Conservation (phyloP, 1,140 invertebrate species). For the Bombus cullumanus region DNA sequence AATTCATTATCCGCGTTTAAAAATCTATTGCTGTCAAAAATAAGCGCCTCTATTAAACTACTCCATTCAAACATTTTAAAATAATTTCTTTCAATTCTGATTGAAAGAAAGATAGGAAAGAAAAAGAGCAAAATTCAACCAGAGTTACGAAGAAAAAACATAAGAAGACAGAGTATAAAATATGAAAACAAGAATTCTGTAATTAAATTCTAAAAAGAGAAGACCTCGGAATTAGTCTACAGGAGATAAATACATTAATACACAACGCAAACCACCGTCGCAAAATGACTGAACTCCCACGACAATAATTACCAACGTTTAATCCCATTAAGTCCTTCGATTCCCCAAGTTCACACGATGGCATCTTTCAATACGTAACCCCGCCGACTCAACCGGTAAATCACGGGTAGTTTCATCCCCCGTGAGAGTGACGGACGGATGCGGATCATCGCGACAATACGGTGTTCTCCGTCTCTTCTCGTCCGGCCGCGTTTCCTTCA, state of each 20-base stretch:
- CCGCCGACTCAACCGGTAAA: neutral
- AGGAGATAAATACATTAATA: neutral
- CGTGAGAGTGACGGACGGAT: neutral
- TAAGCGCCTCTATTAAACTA: too few relatives aligned
- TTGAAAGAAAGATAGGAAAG: neutral
- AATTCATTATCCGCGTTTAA: neutral
- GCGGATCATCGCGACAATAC: slow-evolving; percentile 20
- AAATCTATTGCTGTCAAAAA: neutral
- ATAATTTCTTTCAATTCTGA: neutral
- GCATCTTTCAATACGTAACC: neutral
- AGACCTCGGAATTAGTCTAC: neutral
- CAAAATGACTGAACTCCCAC: neutral
- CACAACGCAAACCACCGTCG: neutral
- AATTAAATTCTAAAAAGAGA: neutral
- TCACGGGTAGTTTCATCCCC: slow-evolving; percentile 14
- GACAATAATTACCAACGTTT: neutral
- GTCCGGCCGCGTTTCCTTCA: slow-evolving; percentile 26
- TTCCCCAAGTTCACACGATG: neutral
- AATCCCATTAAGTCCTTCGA: neutral
- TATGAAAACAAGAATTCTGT: too few relatives aligned
- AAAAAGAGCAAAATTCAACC: neutral
- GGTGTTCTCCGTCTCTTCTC: neutral
- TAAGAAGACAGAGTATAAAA: too few relatives aligned
- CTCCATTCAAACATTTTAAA: neutral
- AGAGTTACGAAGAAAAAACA: neutral